A percentile compares a stretch with the other conserved stretches of the same genome.
phyloP scores from a whole-genome alignment of 2,797 vertebrate genomes.

The Xenentodon cancila region DNA sequence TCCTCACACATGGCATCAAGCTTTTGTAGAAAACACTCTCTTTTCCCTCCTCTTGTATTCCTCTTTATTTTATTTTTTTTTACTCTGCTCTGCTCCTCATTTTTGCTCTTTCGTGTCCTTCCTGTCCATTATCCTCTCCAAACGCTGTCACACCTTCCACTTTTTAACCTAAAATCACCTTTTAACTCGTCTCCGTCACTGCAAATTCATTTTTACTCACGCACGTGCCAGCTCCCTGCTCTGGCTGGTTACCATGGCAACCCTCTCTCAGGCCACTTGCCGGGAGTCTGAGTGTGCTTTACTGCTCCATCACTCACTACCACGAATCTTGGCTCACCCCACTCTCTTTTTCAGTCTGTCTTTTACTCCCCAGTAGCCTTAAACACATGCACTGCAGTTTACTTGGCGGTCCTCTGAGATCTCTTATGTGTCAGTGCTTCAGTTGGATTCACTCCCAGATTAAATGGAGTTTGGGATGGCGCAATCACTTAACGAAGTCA shows the following conservation, averaged over 20 bases:
- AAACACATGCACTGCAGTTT: conserved; percentile 50
- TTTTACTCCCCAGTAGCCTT: conserved; percentile 49
- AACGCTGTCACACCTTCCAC: conserved; percentile 25
- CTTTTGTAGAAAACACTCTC: conserved; percentile 56
- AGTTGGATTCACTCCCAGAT: conserved; percentile 58
- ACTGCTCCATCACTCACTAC: conserved; percentile 72
- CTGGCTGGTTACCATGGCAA: conserved; percentile 70
- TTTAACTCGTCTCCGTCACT: conserved; percentile 39
- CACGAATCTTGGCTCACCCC: conserved; percentile 61
- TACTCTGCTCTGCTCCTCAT: conserved; percentile 29
- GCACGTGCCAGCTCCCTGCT: conserved; percentile 65
- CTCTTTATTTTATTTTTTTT: conserved; percentile 28
- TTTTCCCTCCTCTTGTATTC: conserved; percentile 34
- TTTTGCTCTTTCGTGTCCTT: conserved; percentile 36
- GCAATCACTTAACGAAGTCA: conserved; percentile 33
- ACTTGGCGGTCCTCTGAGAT: conserved; percentile 51
- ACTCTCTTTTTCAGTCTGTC: conserved; percentile 51
- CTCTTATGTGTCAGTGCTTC: conserved; percentile 58
- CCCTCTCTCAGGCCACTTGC: conserved; percentile 64
- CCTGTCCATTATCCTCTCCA: conserved; percentile 41
- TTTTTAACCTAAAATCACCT: conserved; percentile 31
- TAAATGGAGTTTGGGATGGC: conserved; percentile 56
- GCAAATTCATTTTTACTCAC: conserved; percentile 58
- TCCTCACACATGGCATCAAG: conserved; percentile 68
- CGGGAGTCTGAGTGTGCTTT: conserved; percentile 68